phyloP scores from a whole-genome alignment of 2,888 invertebrate species.

The Plebejus anna region DNA sequence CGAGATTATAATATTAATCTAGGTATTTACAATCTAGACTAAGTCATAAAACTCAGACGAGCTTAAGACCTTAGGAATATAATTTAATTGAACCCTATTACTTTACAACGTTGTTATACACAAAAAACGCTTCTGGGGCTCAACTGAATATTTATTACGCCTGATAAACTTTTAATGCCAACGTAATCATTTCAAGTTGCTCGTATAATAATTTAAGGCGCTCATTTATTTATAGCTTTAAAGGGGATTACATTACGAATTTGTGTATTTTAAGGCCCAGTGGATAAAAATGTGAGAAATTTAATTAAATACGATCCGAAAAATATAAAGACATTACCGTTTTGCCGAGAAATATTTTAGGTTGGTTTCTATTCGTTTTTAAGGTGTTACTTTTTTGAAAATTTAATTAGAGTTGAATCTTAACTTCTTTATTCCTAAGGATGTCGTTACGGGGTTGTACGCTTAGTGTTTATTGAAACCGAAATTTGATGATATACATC shows the following conservation, averaged over 20 bases:
- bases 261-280: neutral
- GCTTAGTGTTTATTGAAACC: too few relatives aligned
- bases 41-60: neutral
- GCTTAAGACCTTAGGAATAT: conserved; percentile 16
- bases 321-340: neutral
- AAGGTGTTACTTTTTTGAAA: too few relatives aligned
- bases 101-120: conserved; percentile 18
- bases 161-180: conserved; percentile 23
- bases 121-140: conserved; percentile 4
- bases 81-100: conserved; percentile 7
- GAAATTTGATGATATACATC: too few relatives aligned
- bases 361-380: neutral
- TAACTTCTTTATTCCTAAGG: too few relatives aligned
- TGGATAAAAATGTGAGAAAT: neutral
- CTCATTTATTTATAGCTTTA: conserved; percentile 9
- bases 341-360: neutral
- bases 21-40: neutral
- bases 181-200: conserved; percentile 25
- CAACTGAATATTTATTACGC: conserved; percentile 7
- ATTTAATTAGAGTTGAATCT: too few relatives aligned
- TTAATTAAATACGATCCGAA: neutral
- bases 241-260: neutral
- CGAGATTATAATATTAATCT: neutral
- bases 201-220: conserved; percentile 20
- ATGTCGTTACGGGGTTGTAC: too few relatives aligned